Base-by-base conservation (phyloP, 2,113 vertebrate genomes). In the Callithrix jacchus region DNA sequence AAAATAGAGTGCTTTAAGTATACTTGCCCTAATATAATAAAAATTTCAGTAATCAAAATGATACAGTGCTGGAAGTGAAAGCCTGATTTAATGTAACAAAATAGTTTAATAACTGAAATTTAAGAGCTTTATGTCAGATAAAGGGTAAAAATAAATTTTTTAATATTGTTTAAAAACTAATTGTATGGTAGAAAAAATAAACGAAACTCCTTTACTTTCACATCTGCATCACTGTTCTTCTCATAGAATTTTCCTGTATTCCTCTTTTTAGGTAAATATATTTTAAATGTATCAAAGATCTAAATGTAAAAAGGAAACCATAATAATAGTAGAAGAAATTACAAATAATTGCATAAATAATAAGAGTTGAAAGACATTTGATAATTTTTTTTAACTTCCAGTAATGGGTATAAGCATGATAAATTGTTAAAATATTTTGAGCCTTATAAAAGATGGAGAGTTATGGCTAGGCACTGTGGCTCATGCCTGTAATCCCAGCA, bases 381-480 rank as follows among this genome's bases (percentile, higher is more conserved):
- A 37, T 52, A 52, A 52, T 52, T 52, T 52, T 52, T 52, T 52
- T 17, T 17, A 6, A 52, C 4, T 52, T 52, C 52, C 52, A 52
- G 52, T 52, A 52, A 52, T 52, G 52, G 52, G 52, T 17, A 52
- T 52, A 52, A 52, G 52, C 52, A 52, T 6, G 52, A 52, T 32
- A 47, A 70, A 37, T n/a, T 81, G 35, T 54, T 93, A 80, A 93
- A 93, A 71, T 89, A 92, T 32, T 74, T 80, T 49, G 35, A 79
- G 25, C 18, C 5, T 87, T 54, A 32, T 47, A 35, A 74, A 87
- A 52, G 21, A 81, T 18, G 47, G 80, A 86, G 30, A 27, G 30
- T 85, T 80, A 64, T 1, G 12, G 61, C 61, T 12, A 2, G 61
- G 61, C 12, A 6, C 61, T 13, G 61, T 30, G 61, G 61, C 27